Conservation (phyloP, 1,140 invertebrate species). For the Phortica variegata region DNA sequence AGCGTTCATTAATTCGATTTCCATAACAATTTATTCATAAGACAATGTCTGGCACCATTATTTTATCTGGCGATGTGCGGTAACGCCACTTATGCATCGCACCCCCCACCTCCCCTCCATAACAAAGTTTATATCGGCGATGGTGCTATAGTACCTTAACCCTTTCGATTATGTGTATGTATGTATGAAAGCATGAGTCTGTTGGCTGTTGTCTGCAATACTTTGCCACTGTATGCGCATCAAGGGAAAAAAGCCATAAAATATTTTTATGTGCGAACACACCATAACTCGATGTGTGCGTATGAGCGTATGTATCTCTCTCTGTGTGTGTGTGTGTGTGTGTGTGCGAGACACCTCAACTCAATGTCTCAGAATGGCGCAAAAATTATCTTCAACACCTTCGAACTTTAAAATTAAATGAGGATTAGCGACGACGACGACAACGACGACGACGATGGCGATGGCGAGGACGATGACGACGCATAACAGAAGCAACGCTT, state of each 20-base stretch:
- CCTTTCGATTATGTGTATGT: conserved; percentile 13
- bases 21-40: conserved; percentile 58
- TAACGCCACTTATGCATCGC: conserved; percentile 48
- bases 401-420: conserved; percentile 58
- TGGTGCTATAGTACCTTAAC: neutral
- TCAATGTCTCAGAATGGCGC: conserved; percentile 22
- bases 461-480: too few relatives aligned
- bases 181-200: too few relatives aligned
- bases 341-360: conserved; percentile 1
- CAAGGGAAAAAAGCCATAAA: conserved; percentile 45
- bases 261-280: conserved; percentile 56
- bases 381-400: conserved; percentile 57
- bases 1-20: conserved; percentile 58
- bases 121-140: too few relatives aligned
- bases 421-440: conserved; percentile 54
- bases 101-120: neutral
- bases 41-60: conserved; percentile 58
- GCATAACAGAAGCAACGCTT: too few relatives aligned
- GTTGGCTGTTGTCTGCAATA: conserved; percentile 32
- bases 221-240: conserved; percentile 26
- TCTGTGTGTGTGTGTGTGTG: neutral
- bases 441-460: too few relatives aligned
- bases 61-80: conserved; percentile 57
- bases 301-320: neutral
- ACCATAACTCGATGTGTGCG: conserved; percentile 42